These are phyloP conservation scores for Cinara cedri DNA, from an alignment of 2,888 invertebrate genomes.

Conservation along the genomic window DNA sequence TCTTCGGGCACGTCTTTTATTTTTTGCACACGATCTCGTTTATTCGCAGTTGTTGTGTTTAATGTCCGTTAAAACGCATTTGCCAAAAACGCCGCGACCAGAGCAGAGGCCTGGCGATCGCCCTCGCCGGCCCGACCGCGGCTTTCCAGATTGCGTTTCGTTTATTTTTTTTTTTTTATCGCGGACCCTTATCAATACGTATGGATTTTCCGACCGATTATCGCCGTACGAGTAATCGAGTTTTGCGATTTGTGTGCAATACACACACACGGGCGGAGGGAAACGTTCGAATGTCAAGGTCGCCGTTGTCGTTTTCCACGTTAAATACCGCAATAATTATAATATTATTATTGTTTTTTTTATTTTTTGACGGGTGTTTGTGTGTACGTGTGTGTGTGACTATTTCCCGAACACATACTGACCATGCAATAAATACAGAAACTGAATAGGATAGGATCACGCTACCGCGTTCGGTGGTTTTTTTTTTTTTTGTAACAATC, in stretches of 20 bases:
- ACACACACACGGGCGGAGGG: too few relatives aligned
- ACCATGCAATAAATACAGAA: background rate
- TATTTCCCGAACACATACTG: background rate
- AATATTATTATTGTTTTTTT: too few relatives aligned
- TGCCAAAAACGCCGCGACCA: constrained; percentile 9
- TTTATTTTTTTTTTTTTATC: too few relatives aligned
- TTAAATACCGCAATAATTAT: constrained; percentile 8
- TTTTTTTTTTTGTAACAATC: background rate
- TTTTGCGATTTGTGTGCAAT: too few relatives aligned
- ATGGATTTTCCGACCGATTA: too few relatives aligned
- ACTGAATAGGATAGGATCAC: too few relatives aligned
- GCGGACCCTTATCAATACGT: too few relatives aligned
- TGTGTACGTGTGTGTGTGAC: background rate
- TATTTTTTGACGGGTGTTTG: background rate
- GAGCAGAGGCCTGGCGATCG: background rate
- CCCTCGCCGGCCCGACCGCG: too few relatives aligned
- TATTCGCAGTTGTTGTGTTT: background rate
- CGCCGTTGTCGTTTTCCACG: background rate
- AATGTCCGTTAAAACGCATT: background rate
- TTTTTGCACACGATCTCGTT: constrained; percentile 19
- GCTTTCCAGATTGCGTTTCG: background rate
- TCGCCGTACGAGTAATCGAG: too few relatives aligned
- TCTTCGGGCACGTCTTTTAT: background rate
- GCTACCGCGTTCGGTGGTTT: background rate
- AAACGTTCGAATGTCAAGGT: background rate